Percentiles rank a stretch among this genome's conserved stretches.
These are phyloP conservation scores for Tuberolachnus salignus DNA, from an alignment of 2,888 invertebrate genomes.

Conservation along the genomic window DNA sequence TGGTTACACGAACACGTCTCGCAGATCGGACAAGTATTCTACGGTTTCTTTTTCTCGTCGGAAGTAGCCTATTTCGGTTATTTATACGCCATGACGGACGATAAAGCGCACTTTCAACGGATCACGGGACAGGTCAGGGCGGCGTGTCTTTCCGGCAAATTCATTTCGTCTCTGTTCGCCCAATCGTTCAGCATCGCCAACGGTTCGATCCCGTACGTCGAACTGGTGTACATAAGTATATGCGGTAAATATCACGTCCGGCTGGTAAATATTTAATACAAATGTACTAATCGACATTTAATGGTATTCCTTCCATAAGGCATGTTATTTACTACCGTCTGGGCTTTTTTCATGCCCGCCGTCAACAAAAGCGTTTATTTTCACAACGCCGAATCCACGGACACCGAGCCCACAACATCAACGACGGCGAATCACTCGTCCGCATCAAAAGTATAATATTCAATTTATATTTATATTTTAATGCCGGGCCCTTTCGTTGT, in stretches of 20 bases:
- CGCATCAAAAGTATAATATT: neutral
- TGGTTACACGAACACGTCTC: too few relatives aligned
- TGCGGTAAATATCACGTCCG: slow-evolving; percentile 33
- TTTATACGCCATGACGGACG: slow-evolving; percentile 83
- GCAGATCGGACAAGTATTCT: slow-evolving; percentile 72
- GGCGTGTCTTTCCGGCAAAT: slow-evolving; percentile 80
- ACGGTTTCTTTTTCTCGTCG: slow-evolving; percentile 83
- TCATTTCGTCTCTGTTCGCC: slow-evolving; percentile 75
- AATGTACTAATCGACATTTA: neutral
- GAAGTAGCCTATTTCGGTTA: slow-evolving; percentile 94
- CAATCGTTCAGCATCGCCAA: slow-evolving; percentile 67
- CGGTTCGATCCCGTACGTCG: slow-evolving; percentile 33
- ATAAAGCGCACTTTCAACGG: slow-evolving; percentile 70
- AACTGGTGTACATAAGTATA: slow-evolving; percentile 56
- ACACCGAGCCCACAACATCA: neutral
- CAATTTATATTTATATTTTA: too few relatives aligned
- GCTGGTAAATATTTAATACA: neutral
- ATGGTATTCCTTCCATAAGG: slow-evolving; percentile 62
- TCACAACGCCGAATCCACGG: slow-evolving; percentile 58
- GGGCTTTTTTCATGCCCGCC: slow-evolving; percentile 71
- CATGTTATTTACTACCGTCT: slow-evolving; percentile 73
- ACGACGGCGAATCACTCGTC: neutral
- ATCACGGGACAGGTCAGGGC: slow-evolving; percentile 86
- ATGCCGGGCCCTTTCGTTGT: too few relatives aligned
- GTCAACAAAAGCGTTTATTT: slow-evolving; percentile 64